Conservation (phyloP, 2,797 vertebrate genomes). For the Erpetoichthys calabaricus region DNA sequence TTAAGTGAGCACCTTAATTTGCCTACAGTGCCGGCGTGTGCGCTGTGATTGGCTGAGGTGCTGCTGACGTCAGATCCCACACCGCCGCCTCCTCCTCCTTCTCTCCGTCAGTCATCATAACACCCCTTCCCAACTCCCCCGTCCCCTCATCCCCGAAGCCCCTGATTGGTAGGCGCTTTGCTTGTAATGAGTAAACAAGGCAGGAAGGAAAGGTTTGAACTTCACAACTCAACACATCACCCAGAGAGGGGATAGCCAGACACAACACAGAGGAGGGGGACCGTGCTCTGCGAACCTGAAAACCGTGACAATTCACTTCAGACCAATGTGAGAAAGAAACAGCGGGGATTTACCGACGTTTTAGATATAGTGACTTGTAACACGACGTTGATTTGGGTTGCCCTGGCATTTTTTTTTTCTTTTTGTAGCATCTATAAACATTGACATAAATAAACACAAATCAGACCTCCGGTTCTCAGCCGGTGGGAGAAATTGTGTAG, state of each 20-base stretch:
- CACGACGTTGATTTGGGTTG: too few species aligned
- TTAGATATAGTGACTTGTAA: too few species aligned
- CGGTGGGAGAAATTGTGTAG: too few species aligned
- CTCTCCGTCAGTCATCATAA: slow-evolving; percentile 8
- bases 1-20: too few species aligned
- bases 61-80: slow-evolving; percentile 39
- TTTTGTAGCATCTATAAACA: too few species aligned
- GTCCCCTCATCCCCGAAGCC: slow-evolving; percentile 24
- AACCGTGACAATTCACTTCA: slow-evolving; percentile 33
- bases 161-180: slow-evolving; percentile 49
- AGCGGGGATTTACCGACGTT: slow-evolving; percentile 5
- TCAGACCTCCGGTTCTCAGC: too few species aligned
- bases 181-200: slow-evolving; percentile 48
- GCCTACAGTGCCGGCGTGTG: too few species aligned
- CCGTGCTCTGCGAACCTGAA: slow-evolving; percentile 29
- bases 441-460: too few species aligned
- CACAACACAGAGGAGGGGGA: slow-evolving; percentile 35
- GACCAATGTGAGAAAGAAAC: slow-evolving; percentile 22
- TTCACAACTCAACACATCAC: slow-evolving; percentile 50
- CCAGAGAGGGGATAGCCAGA: slow-evolving; percentile 32
- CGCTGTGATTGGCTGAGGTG: slow-evolving; percentile 51
- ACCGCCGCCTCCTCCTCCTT: slow-evolving; percentile 12
- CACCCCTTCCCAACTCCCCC: background rate
- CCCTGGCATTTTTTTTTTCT: too few species aligned
- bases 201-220: slow-evolving; percentile 53